Evolutionary conservation across 2,113 vertebrate genomes (phyloP).

Genomic region (Sclerurus mexicanus): DNA sequence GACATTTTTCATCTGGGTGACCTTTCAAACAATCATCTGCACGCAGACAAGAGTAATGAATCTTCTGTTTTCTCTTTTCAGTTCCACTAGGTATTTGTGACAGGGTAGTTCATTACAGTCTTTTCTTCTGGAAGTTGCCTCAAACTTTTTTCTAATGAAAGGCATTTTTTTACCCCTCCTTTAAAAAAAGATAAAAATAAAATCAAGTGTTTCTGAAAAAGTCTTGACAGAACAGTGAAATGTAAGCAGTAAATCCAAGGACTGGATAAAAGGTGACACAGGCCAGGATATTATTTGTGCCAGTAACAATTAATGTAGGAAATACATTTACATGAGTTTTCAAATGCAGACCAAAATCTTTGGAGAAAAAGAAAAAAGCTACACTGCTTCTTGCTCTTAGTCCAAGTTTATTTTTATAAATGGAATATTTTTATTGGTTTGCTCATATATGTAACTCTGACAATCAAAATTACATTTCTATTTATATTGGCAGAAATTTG

Average conservation of each 20-base stretch:
- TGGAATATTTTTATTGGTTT: background rate
- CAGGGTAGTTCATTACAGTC: background rate
- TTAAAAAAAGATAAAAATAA: background rate
- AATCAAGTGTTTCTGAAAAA: background rate
- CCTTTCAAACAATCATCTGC: constrained; percentile 37
- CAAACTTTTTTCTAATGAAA: background rate
- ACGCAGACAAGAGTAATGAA: constrained; percentile 22
- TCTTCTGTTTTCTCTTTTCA: constrained; percentile 22
- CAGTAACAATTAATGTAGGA: background rate
- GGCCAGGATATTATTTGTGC: background rate
- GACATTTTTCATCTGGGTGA: constrained; percentile 1
- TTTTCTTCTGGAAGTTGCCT: background rate
- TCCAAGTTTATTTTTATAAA: background rate
- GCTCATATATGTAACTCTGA: background rate
- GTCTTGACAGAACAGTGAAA: background rate
- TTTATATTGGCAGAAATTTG: background rate
- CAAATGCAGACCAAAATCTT: background rate
- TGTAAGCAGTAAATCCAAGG: background rate
- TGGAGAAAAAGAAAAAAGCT: fast-evolving
- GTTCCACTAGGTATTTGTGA: background rate
- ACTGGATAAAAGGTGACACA: background rate
- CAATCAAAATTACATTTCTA: background rate
- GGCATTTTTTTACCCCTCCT: fast-evolving
- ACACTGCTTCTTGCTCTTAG: background rate
- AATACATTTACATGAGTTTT: background rate